Percentiles rank a stretch among this genome's conserved stretches.
phyloP scores from a whole-genome alignment of 2,888 invertebrate species.

The Ferrisia virgata region DNA sequence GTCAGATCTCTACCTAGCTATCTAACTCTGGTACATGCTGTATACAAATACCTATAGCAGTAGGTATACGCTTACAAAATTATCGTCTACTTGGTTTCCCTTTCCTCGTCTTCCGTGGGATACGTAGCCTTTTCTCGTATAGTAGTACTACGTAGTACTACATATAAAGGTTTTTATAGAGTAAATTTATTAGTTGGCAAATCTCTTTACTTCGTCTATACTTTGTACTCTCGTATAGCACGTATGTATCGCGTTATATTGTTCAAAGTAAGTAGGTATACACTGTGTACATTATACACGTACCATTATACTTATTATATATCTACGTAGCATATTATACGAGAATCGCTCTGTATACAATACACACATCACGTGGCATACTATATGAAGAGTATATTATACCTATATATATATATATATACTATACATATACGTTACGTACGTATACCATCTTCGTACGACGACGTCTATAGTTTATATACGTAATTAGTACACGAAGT shows the following conservation, averaged over 20 bases:
- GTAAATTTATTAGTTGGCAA: neutral
- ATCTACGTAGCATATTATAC: neutral
- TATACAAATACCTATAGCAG: too few species aligned
- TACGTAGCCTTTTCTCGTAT: too few species aligned
- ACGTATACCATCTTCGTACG: too few species aligned
- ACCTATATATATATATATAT: too few species aligned
- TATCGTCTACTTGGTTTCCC: neutral
- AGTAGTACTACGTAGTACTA: neutral
- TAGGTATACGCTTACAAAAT: neutral
- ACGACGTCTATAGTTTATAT: neutral
- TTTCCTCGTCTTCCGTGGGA: neutral
- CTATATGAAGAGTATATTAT: too few species aligned
- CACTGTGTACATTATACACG: too few species aligned
- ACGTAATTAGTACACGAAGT: neutral
- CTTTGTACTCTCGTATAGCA: neutral
- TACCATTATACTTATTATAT: neutral
- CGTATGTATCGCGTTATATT: neutral
- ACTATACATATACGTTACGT: too few species aligned
- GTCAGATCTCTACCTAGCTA: too few species aligned
- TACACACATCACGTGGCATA: too few species aligned
- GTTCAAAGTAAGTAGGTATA: constrained; percentile 7
- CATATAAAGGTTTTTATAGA: neutral
- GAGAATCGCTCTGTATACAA: too few species aligned
- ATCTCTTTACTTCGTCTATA: neutral
- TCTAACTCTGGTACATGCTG: too few species aligned